A percentile compares a stretch with the other conserved stretches of the same genome.
Conservation (phyloP, 2,113 vertebrate species). For the Poicephalus gulielmi region DNA sequence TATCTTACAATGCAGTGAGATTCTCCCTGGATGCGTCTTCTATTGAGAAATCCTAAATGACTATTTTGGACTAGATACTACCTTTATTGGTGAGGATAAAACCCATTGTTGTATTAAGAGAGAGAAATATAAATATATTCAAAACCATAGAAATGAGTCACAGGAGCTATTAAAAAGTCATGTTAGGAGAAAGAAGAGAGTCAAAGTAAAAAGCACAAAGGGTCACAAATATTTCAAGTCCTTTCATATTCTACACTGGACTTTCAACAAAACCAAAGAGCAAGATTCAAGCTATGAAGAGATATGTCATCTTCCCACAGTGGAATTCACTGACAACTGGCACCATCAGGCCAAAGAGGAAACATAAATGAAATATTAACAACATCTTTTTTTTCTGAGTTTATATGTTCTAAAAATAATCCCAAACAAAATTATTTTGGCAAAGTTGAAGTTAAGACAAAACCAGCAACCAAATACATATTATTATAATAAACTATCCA, state of each 20-base stretch:
- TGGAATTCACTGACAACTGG: background rate
- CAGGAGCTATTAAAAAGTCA: background rate
- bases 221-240: background rate
- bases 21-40: background rate
- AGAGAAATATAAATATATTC: background rate
- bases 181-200: background rate
- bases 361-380: background rate
- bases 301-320: background rate
- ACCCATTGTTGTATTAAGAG: background rate
- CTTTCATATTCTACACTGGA: background rate
- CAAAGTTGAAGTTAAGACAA: background rate
- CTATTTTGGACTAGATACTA: background rate
- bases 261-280: background rate
- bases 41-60: background rate
- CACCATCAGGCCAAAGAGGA: background rate
- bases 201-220: background rate
- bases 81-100: background rate
- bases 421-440: background rate
- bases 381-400: background rate
- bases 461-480: background rate
- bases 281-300: background rate
- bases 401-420: constrained; percentile 16
- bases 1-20: background rate
- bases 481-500: background rate
- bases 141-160: background rate